Evolutionary conservation across 2,888 invertebrate species (phyloP).

Genomic region (Chrysolina americana): DNA sequence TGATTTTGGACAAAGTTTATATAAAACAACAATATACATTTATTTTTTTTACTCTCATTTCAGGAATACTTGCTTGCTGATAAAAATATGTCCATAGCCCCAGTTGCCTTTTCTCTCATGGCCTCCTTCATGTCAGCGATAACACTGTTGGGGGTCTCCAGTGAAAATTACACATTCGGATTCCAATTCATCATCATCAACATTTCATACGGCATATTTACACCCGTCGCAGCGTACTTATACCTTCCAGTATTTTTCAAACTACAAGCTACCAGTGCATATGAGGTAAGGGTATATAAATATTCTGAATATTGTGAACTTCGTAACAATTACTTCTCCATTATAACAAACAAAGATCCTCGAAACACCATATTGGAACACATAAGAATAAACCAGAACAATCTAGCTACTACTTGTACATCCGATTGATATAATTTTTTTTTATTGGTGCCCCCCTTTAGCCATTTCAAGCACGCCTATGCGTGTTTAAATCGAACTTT

Average conservation of each 20-base stretch:
- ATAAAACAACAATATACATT: too few relatives aligned
- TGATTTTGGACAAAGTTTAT: too few relatives aligned
- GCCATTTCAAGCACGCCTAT: too few relatives aligned
- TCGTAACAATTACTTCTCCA: neutral
- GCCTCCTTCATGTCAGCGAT: conserved; percentile 96
- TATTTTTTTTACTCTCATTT: conserved; percentile 54
- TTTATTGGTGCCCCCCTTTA: too few relatives aligned
- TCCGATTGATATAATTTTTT: too few relatives aligned
- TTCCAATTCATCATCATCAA: conserved; percentile 86
- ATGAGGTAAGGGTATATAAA: conserved; percentile 75
- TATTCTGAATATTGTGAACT: neutral
- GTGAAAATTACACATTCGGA: conserved; percentile 89
- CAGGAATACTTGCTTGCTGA: conserved; percentile 90
- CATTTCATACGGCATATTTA: conserved; percentile 81
- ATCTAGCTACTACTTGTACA: too few relatives aligned
- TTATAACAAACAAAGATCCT: too few relatives aligned
- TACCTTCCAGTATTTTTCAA: conserved; percentile 91
- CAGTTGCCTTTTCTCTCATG: conserved; percentile 91
- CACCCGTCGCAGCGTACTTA: conserved; percentile 82
- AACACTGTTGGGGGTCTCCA: conserved; percentile 89
- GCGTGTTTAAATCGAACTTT: too few relatives aligned
- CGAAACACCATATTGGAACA: too few relatives aligned
- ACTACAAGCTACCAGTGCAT: conserved; percentile 88
- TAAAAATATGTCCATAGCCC: conserved; percentile 82
- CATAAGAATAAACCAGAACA: too few relatives aligned